Evolutionary conservation across 2,888 invertebrate genomes (phyloP).

Genomic region (Aphrophora alni): DNA sequence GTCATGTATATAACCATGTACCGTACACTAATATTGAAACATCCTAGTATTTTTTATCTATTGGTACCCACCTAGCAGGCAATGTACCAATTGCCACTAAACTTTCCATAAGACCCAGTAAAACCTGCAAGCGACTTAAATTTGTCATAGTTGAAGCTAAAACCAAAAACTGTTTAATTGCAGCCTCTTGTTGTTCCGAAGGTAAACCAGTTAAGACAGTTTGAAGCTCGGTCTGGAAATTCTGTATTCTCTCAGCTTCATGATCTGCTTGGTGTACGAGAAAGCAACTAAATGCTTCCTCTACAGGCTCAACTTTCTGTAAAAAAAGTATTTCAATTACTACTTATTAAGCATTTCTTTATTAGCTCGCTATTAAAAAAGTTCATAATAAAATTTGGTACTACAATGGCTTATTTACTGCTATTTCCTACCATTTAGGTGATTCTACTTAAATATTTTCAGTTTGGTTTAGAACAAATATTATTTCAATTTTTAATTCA

Average conservation of each 20-base stretch:
- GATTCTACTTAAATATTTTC: too few relatives aligned
- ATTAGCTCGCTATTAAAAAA: too few relatives aligned
- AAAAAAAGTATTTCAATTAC: constrained; percentile 53
- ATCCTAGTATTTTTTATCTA: too few relatives aligned
- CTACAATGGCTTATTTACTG: too few relatives aligned
- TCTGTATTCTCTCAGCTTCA: constrained; percentile 70
- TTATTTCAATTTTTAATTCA: too few relatives aligned
- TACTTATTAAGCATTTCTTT: background rate
- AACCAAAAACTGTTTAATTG: constrained; percentile 76
- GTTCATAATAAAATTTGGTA: background rate
- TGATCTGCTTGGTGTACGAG: constrained; percentile 77
- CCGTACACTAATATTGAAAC: too few relatives aligned
- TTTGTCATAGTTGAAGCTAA: constrained; percentile 76
- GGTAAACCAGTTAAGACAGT: constrained; percentile 69
- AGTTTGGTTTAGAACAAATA: too few relatives aligned
- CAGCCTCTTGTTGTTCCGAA: constrained; percentile 76
- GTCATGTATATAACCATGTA: too few relatives aligned
- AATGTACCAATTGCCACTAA: constrained; percentile 75
- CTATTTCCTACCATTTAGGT: too few relatives aligned
- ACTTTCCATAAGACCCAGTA: constrained; percentile 77
- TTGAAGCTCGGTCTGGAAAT: constrained; percentile 74
- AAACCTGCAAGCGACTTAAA: constrained; percentile 74
- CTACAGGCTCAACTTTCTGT: constrained; percentile 81
- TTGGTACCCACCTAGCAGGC: constrained; percentile 73
- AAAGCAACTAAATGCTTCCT: constrained; percentile 89